Base-by-base conservation (phyloP, 2,113 vertebrate species). In the Apodemus speciosus region DNA sequence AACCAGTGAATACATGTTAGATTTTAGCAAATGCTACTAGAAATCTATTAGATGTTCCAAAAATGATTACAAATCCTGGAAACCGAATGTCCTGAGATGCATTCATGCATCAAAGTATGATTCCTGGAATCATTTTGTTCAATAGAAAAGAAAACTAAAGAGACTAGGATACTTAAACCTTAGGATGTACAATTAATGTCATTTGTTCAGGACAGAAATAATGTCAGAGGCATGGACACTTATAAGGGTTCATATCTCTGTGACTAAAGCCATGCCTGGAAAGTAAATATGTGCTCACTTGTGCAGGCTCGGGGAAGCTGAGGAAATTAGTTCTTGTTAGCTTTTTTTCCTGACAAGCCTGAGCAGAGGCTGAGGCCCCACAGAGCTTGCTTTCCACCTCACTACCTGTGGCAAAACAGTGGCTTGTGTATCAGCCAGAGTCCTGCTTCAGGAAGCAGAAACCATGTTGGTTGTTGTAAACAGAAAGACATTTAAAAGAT, bases 321-420 rank as follows among this genome's bases (percentile, higher is more conserved):
- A 95, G 71, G 32, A 95, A 92, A 96, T 96, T 86, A 79, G 76
- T 93, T 89, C 89, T 92, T 80, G 43, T 80, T 93, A 64, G 85
- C 79, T 92, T 76, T 77, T 83, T 83, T 64, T 56, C 76, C 71
- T 90, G 66, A 87, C 91, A 94, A 88, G 43, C 35, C 51, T 71
- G 73, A 32, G 75, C 27, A 69, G 58, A 64, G 56, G 43, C 69
- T 43, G 88, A 75, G 85, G 56, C 7, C 62, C 88, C 51, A 3
- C 43, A 64, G 72, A 93, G 49, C 56, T 83, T 35, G 14, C 30
- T 64, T 75, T 91, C 85, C 14, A 11, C 32, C 38, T 95, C 21
- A 53, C 46, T 69, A 84, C 92, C 75, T 75, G 35, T 25, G 32
- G 40, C 49, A 79, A 71, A 87, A 66, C 3, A 79, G 62, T 35